A percentile compares a stretch with the other conserved stretches of the same genome.
phyloP scores from a whole-genome alignment of 2,113 vertebrate genomes.

The Pristiophorus japonicus region DNA sequence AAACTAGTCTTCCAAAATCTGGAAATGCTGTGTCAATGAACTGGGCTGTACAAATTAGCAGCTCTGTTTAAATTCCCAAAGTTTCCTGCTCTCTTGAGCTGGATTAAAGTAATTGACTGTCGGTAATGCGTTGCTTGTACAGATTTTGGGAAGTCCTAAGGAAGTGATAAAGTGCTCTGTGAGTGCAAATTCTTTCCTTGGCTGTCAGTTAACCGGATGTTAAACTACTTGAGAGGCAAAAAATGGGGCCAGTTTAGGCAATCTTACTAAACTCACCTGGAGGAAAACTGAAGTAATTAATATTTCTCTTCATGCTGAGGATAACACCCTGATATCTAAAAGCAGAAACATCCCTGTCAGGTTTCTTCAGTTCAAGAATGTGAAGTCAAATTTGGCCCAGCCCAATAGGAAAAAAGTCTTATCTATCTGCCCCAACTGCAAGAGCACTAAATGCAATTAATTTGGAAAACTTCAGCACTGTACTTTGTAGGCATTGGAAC shows the following conservation, averaged over 20 bases:
- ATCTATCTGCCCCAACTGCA: neutral
- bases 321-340: neutral
- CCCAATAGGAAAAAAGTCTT: neutral
- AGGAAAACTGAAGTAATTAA: neutral
- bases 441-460: neutral
- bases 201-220: neutral
- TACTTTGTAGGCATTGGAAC: neutral
- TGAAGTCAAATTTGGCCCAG: neutral
- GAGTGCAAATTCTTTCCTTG: neutral
- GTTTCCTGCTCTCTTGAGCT: neutral
- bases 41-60: neutral
- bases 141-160: neutral
- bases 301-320: neutral
- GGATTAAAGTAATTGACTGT: neutral
- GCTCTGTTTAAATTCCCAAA: neutral
- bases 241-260: neutral
- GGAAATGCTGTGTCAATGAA: neutral
- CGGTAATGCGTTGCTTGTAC: neutral
- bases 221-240: neutral
- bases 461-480: neutral
- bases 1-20: neutral
- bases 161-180: neutral
- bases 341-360: neutral
- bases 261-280: neutral
- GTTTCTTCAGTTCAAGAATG: neutral